Evolutionary conservation across 2,888 invertebrate genomes (phyloP).

Genomic region (Andrena praecox): DNA sequence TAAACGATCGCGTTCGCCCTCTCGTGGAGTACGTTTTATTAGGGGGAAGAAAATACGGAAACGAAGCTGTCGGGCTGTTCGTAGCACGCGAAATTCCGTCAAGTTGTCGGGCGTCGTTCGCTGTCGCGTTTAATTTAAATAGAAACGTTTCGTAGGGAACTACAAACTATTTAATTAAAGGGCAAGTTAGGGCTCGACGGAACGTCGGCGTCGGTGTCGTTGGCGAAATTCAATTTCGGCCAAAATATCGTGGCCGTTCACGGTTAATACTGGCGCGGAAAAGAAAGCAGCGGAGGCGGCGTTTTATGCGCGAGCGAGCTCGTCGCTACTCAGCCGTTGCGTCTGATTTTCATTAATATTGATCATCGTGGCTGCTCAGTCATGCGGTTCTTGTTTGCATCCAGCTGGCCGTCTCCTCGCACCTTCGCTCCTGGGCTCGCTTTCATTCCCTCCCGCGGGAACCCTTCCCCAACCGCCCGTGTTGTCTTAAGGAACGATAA

Average conservation of each 20-base stretch:
- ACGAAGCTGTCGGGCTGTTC: conserved; percentile 19
- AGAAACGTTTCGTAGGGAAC: conserved; percentile 34
- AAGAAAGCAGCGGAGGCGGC: conserved; percentile 24
- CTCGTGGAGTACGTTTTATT: conserved; percentile 16
- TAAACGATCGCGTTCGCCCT: background rate
- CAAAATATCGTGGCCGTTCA: conserved; percentile 32
- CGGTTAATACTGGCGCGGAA: conserved; percentile 27
- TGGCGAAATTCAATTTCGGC: conserved; percentile 41
- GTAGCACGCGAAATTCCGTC: conserved; percentile 15
- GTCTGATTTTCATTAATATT: conserved; percentile 72
- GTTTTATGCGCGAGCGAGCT: conserved; percentile 17
- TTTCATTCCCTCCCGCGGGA: conserved; percentile 32
- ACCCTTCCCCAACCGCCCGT: conserved; percentile 18
- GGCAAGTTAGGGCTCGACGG: conserved; percentile 16
- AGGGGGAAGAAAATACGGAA: conserved; percentile 23
- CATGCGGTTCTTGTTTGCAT: conserved; percentile 62
- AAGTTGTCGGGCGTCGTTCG: background rate
- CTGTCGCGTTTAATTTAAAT: conserved; percentile 36
- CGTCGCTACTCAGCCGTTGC: conserved; percentile 27
- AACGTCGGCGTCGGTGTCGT: conserved; percentile 29
- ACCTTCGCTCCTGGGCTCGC: conserved; percentile 21
- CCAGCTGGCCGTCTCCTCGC: conserved; percentile 52
- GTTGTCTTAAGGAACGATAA: conserved; percentile 53
- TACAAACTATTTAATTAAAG: conserved; percentile 51
- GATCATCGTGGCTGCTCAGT: conserved; percentile 66